Evolutionary conservation across 2,113 vertebrate species (phyloP), one percentile per base, ranked within the genome.

Genomic region (Centropus bengalensis): DNA sequence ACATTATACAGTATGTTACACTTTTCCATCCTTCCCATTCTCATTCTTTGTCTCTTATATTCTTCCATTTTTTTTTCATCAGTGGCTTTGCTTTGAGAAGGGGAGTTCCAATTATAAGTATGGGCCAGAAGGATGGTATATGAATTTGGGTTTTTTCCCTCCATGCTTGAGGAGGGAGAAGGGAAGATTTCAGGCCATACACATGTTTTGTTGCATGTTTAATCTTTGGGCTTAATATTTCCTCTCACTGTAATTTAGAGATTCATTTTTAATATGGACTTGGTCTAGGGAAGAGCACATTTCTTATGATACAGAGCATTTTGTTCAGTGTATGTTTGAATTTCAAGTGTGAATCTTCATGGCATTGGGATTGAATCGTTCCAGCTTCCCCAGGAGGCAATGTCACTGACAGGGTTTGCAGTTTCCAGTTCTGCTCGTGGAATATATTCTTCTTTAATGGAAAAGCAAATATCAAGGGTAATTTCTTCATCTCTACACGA

Each of bases 151-250:
- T 26, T 27, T 84, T 60, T 12, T 40, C n/a, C 44, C 16, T 38
- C 4, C 1, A 1, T 78, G 36, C 66, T 78, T 68, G 70, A 84
- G 70, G 66, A 75, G 52, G 70, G 56, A 83, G 27, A 59, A 89
- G 40, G 23, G n/a, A 66, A 77, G 58, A 93, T 88, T 91, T 96
- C 79, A 86, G 51, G 55, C 63, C 36, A 62, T 69, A 91, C 93
- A 60, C 40, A 24, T 73, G 74, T 36, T 36, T 36, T 36, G 36
- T 36, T 36, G 36, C 36, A 36, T 36, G 36, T 36, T 36, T 36
- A 36, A 32, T 86, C 56, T 91, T 59, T 60, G 55, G 52, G 51
- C 63, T 85, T 51, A 58, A 10, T 81, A 55, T 51, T 93, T 94
- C 17, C 21, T 89, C 33, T 66, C 1, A 1, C n/a, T 82, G 79